These are phyloP conservation scores for Tenthredo mesomela DNA, from an alignment of 2,888 invertebrate species.

Conservation along the genomic window DNA sequence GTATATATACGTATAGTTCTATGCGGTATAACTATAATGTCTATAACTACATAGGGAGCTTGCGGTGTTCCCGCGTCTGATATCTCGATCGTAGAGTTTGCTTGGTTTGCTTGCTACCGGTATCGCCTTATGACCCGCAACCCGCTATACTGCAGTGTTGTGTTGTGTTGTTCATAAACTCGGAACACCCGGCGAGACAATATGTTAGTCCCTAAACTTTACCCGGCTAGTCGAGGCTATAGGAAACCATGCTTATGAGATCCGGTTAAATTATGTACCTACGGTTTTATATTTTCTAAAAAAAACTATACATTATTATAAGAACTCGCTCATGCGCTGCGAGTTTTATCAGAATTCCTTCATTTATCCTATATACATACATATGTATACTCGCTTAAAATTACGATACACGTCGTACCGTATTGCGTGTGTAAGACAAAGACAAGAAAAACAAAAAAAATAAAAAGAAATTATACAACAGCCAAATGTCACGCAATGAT, in stretches of 20 bases:
- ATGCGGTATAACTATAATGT: not conserved
- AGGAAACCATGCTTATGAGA: not conserved
- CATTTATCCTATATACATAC: not conserved
- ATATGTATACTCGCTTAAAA: not conserved
- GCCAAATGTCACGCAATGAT: conserved; percentile 33
- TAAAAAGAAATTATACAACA: not conserved
- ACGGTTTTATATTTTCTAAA: conserved; percentile 14
- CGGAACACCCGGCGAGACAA: not conserved
- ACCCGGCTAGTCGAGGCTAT: not conserved
- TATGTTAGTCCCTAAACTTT: conserved; percentile 27
- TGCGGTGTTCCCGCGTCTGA: not conserved
- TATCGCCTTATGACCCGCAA: conserved; percentile 27
- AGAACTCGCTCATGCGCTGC: not conserved
- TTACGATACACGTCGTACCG: not conserved
- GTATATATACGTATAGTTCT: too few species aligned
- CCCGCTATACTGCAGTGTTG: not conserved
- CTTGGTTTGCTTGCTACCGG: too few species aligned
- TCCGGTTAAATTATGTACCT: not conserved
- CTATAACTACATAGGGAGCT: not conserved
- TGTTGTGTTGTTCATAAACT: not conserved
- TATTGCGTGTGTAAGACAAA: conserved; percentile 29
- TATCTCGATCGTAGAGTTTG: conserved; percentile 17
- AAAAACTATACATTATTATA: too few species aligned
- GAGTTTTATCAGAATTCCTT: conserved; percentile 12
- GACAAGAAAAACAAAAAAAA: too few species aligned